Evolutionary conservation across 2,797 vertebrate genomes (phyloP), one percentile per base, ranked within the genome.

Genomic region (Poeciliopsis presidionis): DNA sequence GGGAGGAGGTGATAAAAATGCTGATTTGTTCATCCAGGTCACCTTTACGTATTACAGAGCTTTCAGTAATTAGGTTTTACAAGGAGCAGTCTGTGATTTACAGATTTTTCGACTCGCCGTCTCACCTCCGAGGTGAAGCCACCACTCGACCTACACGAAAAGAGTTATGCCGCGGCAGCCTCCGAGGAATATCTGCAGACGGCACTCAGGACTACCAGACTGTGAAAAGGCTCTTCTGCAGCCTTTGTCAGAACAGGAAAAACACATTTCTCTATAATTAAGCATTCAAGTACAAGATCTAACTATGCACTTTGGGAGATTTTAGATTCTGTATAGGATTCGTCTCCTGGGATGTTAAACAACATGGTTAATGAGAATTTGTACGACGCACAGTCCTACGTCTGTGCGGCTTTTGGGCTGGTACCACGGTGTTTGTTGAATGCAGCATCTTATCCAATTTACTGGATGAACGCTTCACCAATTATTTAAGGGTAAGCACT

Each of bases 61-160:
- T 81, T 51, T 72, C 46, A 55, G 55, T 74, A 78, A 78, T 78
- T 82, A 78, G 16, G n/a, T 30, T 78, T 85, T 78, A 79, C 83
- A 81, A 81, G 76, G n/a, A 74, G 63, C 73, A 53, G 46, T 41
- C 69, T 55, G 76, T 74, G 61, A 85, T 85, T 81, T 73, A 73
- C 73, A 79, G 73, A 73, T 49, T 73, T 76, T 61, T 70, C 73
- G 70, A 43, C 36, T 65, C 75, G 67, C 22, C 51, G 46, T 41
- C 74, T 84, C 72, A 72, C 49, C 78, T 77, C 74, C 39, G n/a
- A 71, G 46, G 73, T 71, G 59, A 81, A 33, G 71, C 78, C 69
- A 51, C 51, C 16, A 18, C 47, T 69, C 72, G 14, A 20, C 33
- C 45, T 73, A 77, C 73, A 59, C 41, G 36, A 67, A 49, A 25